These are phyloP conservation scores for Catocala nupta DNA, from an alignment of 2,888 invertebrate species.

Conservation along the genomic window DNA sequence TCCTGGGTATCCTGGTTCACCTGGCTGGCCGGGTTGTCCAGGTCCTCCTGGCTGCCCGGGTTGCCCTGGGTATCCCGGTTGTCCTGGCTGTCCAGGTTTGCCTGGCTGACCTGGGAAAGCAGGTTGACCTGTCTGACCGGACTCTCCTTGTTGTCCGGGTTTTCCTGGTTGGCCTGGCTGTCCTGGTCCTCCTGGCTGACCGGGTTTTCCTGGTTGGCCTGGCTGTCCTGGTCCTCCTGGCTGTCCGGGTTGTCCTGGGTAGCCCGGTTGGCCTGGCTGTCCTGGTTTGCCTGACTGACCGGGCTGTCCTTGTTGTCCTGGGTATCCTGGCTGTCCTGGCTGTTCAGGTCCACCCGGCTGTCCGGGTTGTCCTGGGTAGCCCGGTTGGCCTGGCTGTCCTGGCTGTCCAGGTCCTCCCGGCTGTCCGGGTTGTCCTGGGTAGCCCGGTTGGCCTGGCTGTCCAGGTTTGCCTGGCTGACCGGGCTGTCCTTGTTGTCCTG, in stretches of 20 bases:
- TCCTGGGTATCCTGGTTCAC: constrained; percentile 18
- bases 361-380: constrained; percentile 13
- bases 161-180: constrained; percentile 6
- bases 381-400: constrained; percentile 17
- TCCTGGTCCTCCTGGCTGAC: constrained; percentile 18
- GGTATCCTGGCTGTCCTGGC: constrained; percentile 7
- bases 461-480: constrained; percentile 64
- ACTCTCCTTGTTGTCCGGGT: background rate
- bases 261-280: constrained; percentile 22
- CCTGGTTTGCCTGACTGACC: constrained; percentile 15
- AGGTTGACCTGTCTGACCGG: no score
- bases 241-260: constrained; percentile 17
- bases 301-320: constrained; percentile 4
- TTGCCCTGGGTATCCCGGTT: constrained; percentile 13
- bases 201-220: constrained; percentile 15
- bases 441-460: constrained; percentile 36
- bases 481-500: constrained; percentile 18
- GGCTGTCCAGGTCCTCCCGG: constrained; percentile 25
- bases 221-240: constrained; percentile 17
- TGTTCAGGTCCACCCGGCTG: constrained; percentile 11
- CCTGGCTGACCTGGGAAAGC: no score
- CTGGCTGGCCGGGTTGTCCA: constrained; percentile 16
- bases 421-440: constrained; percentile 67
- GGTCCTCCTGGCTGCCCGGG: constrained; percentile 18
- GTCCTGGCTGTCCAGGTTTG: background rate